Evolutionary conservation across 2,888 invertebrate genomes (phyloP).

Genomic region (Hermaeophaga mercurialis): DNA sequence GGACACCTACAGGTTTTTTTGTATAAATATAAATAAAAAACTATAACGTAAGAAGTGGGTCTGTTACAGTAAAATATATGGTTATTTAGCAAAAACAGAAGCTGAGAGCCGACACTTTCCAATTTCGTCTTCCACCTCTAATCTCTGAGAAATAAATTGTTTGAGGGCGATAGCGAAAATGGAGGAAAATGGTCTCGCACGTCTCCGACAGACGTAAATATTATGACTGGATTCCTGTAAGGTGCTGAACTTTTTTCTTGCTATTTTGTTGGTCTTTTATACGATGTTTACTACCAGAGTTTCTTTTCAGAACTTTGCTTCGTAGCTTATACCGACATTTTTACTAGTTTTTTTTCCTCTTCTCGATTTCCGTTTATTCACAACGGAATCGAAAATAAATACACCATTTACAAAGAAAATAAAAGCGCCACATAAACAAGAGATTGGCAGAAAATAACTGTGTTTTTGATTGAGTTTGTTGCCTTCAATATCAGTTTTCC

Average conservation of each 20-base stretch:
- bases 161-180: conserved; percentile 22
- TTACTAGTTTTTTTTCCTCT: neutral
- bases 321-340: neutral
- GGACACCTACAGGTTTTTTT: no score
- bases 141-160: conserved; percentile 20
- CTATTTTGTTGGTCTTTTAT: conserved; percentile 17
- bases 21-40: no score
- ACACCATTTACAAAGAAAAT: neutral
- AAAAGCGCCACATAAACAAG: neutral
- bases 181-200: conserved; percentile 26
- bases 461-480: no score
- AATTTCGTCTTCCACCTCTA: conserved; percentile 10
- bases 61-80: no score
- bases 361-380: no score
- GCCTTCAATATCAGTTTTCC: no score
- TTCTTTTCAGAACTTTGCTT: conserved; percentile 9
- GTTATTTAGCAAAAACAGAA: no score
- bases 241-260: conserved; percentile 25
- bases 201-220: conserved; percentile 35
- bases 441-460: neutral
- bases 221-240: conserved; percentile 31
- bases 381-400: neutral
- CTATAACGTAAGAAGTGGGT: no score
- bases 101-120: no score
- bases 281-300: conserved; percentile 8